Evolutionary conservation across 2,888 invertebrate species (phyloP), one percentile per base, ranked within the genome.

Genomic region (Kuschelorhynchus macadamiae): DNA sequence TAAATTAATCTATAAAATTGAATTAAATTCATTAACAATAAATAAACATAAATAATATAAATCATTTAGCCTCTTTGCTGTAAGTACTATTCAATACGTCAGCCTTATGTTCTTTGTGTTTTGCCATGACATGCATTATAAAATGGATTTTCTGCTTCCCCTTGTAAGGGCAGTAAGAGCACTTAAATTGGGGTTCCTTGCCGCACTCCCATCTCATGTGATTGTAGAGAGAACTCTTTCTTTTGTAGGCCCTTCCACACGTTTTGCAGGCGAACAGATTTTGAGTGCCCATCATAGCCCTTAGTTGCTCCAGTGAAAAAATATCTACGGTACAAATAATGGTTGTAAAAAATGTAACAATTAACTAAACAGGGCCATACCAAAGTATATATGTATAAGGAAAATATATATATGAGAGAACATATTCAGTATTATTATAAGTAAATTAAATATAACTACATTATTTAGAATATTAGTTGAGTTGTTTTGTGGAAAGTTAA

Each of bases 61-160:
- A 11, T 49, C 21, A 61, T 41, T 61, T 61, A 18, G 61, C 30
- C n/a, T 61, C 61, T 20, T 50, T 49, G 12, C 16, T 61, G 32
- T 30, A 50, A 17, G 50, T 52, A 49, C 30, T 66, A 14, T 70
- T 69, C 14, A 77, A 55, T 1, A 78, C 74, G 42, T 79, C 79
- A 42, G 75, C 74, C 57, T 79, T 79, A 52, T 78, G 76, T 59
- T 80, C 79, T 71, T 79, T 80, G 20, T 72, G 72, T 33, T 68
- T 70, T 7, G 69, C 63, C 60, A 69, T 70, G 12, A 72, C 67
- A 36, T 72, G 72, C 63, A 68, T 70, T n/a, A 72, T 68, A 16
- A 66, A 66, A 41, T 72, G 70, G 12, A 70, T 70, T 30, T 72
- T 72, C 41, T 70, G 70, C 32, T 67, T 72, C 8, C 70, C 69